Evolutionary conservation across 2,888 invertebrate species (phyloP), one percentile per base, ranked within the genome.

Genomic region (Cabera pusaria): DNA sequence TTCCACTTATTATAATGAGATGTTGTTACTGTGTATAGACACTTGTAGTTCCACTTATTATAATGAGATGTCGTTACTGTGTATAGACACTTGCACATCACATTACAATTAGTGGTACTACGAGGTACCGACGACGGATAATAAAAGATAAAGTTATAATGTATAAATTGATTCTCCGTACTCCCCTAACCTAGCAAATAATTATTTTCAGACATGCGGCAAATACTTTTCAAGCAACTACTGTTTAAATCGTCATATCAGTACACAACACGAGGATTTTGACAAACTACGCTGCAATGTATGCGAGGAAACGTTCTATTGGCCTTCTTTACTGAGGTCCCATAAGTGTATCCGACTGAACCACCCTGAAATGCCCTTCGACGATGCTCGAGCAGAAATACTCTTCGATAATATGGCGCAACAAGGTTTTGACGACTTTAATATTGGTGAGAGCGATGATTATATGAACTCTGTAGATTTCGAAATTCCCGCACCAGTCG

Each of bases 401-500:
- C 66, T 73, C 12, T 75, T 84, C 14, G 75, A 82, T 2, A 76
- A 82, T 6, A 31, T 65, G 0, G 59, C 68, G 1, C 56, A 59
- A 1, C 61, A 65, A 1, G 64, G 56, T 0, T 65, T 78, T 5
- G 74, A 81, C 35, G 72, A 76, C 7, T 44, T 77, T 0, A 70
- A 64, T 9, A 68, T 73, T 3, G 35, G 27, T 6, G 72, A 72
- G 0, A 55, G 48, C 22, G 76, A 80, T 19, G 70, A 80, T 36
- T 79, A 77, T 27, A 59, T 72, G 56, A 63, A 72, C 18, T 40
- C 59, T 0, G 47, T 80, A 0, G 83, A 85, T 37, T 84, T 81
- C 60, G 84, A 84, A 8, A 79, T 86, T 37, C 85, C 86, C 0
- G 76, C 73, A 0, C 85, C 86, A 0, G 62, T 81, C 0, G 81